Evolutionary conservation across 2,113 vertebrate genomes (phyloP), one percentile per base, ranked within the genome.

Genomic region (Peucedramus taeniatus): DNA sequence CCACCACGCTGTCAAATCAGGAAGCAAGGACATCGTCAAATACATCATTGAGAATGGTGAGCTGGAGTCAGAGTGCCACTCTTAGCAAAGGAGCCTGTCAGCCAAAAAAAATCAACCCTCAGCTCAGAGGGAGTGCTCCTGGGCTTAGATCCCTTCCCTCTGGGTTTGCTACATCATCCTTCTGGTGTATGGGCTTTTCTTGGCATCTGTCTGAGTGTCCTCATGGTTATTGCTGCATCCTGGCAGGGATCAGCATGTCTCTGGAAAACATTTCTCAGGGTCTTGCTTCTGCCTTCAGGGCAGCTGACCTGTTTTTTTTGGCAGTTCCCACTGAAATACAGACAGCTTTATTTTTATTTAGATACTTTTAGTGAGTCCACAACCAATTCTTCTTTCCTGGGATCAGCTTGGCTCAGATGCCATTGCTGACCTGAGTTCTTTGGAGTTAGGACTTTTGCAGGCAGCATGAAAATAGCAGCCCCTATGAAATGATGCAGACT

Each of bases 11-110:
- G 99, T 99, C 84, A 97, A 96, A 57, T 96, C 98, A 1, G 99
- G 99, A 85, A 99, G 98, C 98, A 99, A 99, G 94, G 99, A 99
- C 47, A 98, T 98, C 49, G 99, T 99, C 86, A 98, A 98, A 94
- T 99, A 99, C 97, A 98, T 99, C 90, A 98, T 99, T 4, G 98
- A 99, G 90, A 98, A 99, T 0, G 99, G 99, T 99, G 97, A 98
- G 97, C 74, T 28, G 66, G 13, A 49, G 50, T 45, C 59, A 61
- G 37, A 35, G 42, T 33, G 26, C 56, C 23, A 60, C 40, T 61
- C 50, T 60, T 64, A 45, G 53, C 28, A 72, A 22, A 42, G 61
- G 44, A 79, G 44, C n/a, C 15, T 16, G 2, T 39, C 33, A 53
- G 49, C 51, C 4, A 5, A 51, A 80, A 79, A 45, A 74, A 51